A percentile compares a stretch with the other conserved stretches of the same genome.
phyloP scores from a whole-genome alignment of 1,140 invertebrate genomes.

The Atta cephalotes region DNA sequence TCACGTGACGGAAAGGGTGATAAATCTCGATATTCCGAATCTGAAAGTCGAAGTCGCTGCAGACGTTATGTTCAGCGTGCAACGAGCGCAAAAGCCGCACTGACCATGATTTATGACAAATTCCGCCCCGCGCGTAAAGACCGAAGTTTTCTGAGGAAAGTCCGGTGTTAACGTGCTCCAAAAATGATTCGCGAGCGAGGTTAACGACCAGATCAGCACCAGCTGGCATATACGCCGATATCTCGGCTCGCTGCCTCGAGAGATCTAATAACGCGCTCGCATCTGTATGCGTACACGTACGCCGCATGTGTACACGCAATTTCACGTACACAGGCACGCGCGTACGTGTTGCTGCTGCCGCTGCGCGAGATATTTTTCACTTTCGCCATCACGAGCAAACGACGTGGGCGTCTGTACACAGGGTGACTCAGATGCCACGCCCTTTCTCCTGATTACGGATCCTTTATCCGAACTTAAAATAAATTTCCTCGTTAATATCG shows the following conservation, averaged over 20 bases:
- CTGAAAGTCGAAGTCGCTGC: not conserved
- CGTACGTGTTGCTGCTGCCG: conserved; percentile 27
- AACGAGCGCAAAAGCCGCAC: not conserved
- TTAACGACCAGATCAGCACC: conserved; percentile 75
- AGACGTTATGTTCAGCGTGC: not conserved
- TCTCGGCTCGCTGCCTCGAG: conserved; percentile 62
- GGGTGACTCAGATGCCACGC: conserved; percentile 59
- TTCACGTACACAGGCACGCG: not conserved
- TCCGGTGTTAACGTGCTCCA: conserved; percentile 58
- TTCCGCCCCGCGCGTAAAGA: conserved; percentile 26
- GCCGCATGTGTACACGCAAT: conserved; percentile 44
- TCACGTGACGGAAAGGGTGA: not conserved
- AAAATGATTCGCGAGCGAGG: conserved; percentile 74
- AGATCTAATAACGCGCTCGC: conserved; percentile 74
- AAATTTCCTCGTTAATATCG: not conserved
- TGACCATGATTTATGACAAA: conserved; percentile 51
- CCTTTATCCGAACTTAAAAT: not conserved
- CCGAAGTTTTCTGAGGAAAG: conserved; percentile 48
- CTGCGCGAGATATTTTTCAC: conserved; percentile 74
- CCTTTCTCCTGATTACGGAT: conserved; percentile 19
- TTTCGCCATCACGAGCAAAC: conserved; percentile 72
- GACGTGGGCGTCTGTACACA: conserved; percentile 73
- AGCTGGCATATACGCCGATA: conserved; percentile 73
- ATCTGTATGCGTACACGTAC: conserved; percentile 18
- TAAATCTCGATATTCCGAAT: conserved; percentile 53